These are phyloP conservation scores for Entomobrya proxima DNA, from an alignment of 2,888 invertebrate genomes.

Conservation along the genomic window DNA sequence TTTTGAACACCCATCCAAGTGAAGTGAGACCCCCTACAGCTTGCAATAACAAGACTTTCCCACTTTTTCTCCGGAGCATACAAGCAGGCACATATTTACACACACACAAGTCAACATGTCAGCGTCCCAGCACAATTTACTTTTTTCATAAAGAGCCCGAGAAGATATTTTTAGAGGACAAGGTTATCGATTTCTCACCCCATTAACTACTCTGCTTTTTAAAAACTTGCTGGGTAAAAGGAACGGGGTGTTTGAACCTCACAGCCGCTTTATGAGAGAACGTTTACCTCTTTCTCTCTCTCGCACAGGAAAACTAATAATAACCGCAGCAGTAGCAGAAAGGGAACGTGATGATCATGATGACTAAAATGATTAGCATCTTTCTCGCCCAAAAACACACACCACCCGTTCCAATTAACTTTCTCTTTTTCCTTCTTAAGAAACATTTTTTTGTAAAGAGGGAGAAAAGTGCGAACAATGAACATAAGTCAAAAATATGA, in stretches of 20 bases:
- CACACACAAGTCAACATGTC: constrained; percentile 29
- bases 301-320: not conserved
- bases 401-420: constrained; percentile 38
- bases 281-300: not conserved
- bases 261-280: not conserved
- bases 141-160: constrained; percentile 22
- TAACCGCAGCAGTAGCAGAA: not conserved
- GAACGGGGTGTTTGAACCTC: constrained; percentile 9
- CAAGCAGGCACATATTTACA: not conserved
- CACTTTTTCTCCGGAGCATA: not conserved
- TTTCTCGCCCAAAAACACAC: not conserved
- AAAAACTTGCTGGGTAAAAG: not conserved
- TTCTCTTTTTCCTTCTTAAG: not conserved
- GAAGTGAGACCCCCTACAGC: constrained; percentile 48
- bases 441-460: not conserved
- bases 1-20: not conserved
- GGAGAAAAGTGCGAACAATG: not conserved
- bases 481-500: constrained; percentile 48
- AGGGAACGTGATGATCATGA: not conserved
- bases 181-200: constrained; percentile 65
- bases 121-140: constrained; percentile 37
- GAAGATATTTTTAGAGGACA: constrained; percentile 55
- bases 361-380: constrained; percentile 44
- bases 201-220: constrained; percentile 50
- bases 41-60: constrained; percentile 45